Evolutionary conservation across 2,113 vertebrate species (phyloP).

Genomic region (Galemys pyrenaicus): DNA sequence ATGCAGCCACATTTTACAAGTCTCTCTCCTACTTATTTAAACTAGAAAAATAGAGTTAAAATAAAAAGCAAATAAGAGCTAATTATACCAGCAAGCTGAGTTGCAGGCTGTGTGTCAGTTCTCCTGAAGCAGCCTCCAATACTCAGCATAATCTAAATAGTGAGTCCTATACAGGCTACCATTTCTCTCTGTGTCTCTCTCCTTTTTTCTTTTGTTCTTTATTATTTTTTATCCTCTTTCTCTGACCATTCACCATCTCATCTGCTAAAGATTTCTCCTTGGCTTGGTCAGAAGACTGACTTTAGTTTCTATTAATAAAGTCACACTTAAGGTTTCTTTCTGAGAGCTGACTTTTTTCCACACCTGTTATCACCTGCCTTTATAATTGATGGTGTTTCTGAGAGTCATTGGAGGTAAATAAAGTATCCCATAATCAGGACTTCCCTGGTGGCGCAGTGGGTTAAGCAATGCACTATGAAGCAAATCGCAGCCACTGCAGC

Average conservation of each 20-base stretch:
- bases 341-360: background rate
- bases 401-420: background rate
- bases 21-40: background rate
- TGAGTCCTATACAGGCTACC: background rate
- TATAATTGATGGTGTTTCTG: background rate
- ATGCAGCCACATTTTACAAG: background rate
- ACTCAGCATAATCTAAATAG: background rate
- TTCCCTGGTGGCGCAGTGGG: too few species aligned
- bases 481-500: too few species aligned
- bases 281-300: background rate
- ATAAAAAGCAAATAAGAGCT: background rate
- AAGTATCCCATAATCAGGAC: too few species aligned
- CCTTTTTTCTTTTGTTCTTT: background rate
- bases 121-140: background rate
- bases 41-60: background rate
- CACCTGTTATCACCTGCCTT: background rate
- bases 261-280: background rate
- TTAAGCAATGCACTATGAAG: too few species aligned
- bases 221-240: background rate
- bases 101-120: background rate
- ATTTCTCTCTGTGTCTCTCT: background rate
- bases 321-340: background rate
- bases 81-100: background rate
- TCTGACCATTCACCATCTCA: background rate
- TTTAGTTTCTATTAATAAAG: background rate